These are phyloP conservation scores for Myotis myotis DNA, from an alignment of 2,797 vertebrate species.

Conservation along the genomic window DNA sequence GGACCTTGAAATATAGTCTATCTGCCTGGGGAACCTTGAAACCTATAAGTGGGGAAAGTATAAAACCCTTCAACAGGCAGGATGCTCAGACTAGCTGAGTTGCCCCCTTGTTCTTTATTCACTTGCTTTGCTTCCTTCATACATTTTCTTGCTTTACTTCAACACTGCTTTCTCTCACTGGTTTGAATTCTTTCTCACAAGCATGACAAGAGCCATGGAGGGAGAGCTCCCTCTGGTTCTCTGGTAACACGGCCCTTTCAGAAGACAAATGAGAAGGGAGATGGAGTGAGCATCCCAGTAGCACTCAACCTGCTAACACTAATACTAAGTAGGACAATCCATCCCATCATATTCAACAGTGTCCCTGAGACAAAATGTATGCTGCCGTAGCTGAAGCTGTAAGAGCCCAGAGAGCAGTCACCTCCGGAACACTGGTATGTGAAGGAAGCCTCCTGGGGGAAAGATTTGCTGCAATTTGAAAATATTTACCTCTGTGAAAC, in stretches of 20 bases:
- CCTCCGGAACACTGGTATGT: background rate
- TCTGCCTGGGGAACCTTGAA: background rate
- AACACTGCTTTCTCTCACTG: background rate
- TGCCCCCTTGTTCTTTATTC: background rate
- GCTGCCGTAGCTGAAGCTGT: background rate
- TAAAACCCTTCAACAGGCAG: background rate
- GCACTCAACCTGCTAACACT: background rate
- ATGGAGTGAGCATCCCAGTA: background rate
- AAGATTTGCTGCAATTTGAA: constrained; percentile 32
- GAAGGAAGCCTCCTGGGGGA: background rate
- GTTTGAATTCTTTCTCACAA: background rate
- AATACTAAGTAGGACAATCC: background rate
- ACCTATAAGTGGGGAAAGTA: background rate
- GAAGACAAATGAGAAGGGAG: constrained; percentile 45
- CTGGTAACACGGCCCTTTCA: background rate
- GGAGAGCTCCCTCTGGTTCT: background rate
- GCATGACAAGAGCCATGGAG: background rate
- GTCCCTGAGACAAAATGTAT: background rate
- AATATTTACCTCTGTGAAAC: constrained; percentile 1
- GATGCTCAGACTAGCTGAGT: background rate
- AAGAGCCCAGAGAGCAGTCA: background rate
- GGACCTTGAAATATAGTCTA: background rate
- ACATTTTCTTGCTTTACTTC: background rate
- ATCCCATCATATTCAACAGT: constrained; percentile 3
- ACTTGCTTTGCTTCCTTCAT: background rate